These are phyloP conservation scores for Desmodus rotundus DNA, from an alignment of 2,113 vertebrate species.

Conservation along the genomic window DNA sequence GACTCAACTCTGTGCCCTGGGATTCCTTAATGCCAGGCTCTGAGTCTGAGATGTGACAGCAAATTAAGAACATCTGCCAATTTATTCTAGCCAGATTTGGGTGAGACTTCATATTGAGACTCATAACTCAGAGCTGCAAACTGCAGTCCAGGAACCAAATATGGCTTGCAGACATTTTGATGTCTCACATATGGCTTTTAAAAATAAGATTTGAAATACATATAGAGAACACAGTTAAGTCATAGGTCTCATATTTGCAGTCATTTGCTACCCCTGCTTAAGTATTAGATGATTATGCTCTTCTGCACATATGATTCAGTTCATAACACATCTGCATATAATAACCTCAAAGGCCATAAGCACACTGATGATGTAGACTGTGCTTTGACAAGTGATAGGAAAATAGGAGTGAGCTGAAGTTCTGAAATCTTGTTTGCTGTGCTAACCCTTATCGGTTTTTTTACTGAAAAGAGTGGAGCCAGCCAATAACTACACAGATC, in stretches of 20 bases:
- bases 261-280: background rate
- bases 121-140: conserved; percentile 14
- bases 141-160: conserved; percentile 14
- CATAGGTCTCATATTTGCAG: background rate
- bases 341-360: background rate
- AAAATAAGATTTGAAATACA: background rate
- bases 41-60: background rate
- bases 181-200: background rate
- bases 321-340: background rate
- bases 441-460: conserved; percentile 2
- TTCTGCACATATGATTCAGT: background rate
- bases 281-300: background rate
- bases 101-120: background rate
- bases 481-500: conserved; percentile 20
- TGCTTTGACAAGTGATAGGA: background rate
- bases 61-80: conserved; percentile 43
- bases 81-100: conserved; percentile 33
- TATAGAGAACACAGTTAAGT: background rate
- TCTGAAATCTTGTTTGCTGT: background rate
- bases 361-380: background rate
- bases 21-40: background rate
- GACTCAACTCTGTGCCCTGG: background rate
- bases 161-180: background rate
- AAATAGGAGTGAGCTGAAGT: background rate
- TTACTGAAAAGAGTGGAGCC: background rate